phyloP scores from a whole-genome alignment of 1,140 invertebrate genomes.

The Zaprionus ghesquierei region DNA sequence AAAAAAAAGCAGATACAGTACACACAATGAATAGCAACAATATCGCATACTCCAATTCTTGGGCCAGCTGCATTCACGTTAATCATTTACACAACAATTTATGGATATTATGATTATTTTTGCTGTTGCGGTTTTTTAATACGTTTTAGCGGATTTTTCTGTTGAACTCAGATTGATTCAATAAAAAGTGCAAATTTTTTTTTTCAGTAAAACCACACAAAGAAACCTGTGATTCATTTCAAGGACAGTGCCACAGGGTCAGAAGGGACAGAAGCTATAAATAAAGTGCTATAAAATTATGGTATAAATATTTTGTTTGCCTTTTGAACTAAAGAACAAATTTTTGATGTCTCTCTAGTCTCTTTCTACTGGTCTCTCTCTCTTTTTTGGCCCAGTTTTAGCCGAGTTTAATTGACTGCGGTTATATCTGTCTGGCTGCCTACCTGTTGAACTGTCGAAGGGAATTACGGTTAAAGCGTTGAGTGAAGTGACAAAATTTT shows the following conservation, averaged over 20 bases:
- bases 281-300: not conserved
- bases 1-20: constrained; percentile 4
- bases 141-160: not conserved
- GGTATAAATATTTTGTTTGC: not conserved
- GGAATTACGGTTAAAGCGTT: constrained; percentile 1
- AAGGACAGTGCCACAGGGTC: not conserved
- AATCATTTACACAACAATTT: constrained; percentile 39
- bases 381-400: not conserved
- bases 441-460: not conserved
- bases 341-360: not conserved
- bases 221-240: constrained; percentile 14
- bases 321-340: not conserved
- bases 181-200: not conserved
- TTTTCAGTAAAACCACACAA: not conserved
- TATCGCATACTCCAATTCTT: not conserved
- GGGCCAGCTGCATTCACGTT: constrained; percentile 26
- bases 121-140: constrained; percentile 20
- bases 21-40: constrained; percentile 6
- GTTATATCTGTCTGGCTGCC: not conserved
- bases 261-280: not conserved
- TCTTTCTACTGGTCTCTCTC: too few species aligned
- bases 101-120: constrained; percentile 1
- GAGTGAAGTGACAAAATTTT: constrained; percentile 28
- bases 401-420: not conserved
- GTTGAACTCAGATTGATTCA: constrained; percentile 13